Conservation (phyloP, 2,113 vertebrate genomes). For the Gobiocypris rarus region DNA sequence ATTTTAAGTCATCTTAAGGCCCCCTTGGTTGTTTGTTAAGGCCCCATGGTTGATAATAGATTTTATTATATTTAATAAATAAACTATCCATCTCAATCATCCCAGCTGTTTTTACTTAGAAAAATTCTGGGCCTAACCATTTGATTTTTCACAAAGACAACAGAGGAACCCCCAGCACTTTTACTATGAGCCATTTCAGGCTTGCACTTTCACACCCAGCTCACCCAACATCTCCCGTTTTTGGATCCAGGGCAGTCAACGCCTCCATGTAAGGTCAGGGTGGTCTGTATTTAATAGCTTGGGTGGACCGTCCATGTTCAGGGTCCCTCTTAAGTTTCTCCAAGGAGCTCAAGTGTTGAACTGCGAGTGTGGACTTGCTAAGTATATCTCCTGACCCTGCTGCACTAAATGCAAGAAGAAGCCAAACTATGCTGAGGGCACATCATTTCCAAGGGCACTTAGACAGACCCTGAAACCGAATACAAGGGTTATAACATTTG, state of each 20-base stretch:
- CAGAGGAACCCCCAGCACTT: slow-evolving; percentile 27
- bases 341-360: slow-evolving; percentile 55
- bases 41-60: too few species aligned
- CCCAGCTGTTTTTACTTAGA: not conserved
- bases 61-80: too few species aligned
- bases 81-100: not conserved
- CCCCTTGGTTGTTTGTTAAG: too few species aligned
- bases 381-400: slow-evolving; percentile 66
- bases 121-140: not conserved
- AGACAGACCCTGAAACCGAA: slow-evolving; percentile 41
- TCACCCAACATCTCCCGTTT: slow-evolving; percentile 14
- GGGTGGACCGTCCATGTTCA: slow-evolving; percentile 40
- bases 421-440: slow-evolving; percentile 68
- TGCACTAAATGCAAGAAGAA: slow-evolving; percentile 64
- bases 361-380: slow-evolving; percentile 62
- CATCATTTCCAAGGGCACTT: slow-evolving; percentile 54
- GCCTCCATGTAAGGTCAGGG: slow-evolving; percentile 69
- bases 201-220: slow-evolving; percentile 15
- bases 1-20: too few species aligned
- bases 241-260: slow-evolving; percentile 31
- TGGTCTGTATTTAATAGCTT: slow-evolving; percentile 52
- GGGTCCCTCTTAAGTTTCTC: slow-evolving; percentile 71
- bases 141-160: not conserved
- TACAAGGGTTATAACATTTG: slow-evolving; percentile 36
- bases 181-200: slow-evolving; percentile 33